Evolutionary conservation across 2,797 vertebrate genomes (phyloP).

Genomic region (Lates japonicus): DNA sequence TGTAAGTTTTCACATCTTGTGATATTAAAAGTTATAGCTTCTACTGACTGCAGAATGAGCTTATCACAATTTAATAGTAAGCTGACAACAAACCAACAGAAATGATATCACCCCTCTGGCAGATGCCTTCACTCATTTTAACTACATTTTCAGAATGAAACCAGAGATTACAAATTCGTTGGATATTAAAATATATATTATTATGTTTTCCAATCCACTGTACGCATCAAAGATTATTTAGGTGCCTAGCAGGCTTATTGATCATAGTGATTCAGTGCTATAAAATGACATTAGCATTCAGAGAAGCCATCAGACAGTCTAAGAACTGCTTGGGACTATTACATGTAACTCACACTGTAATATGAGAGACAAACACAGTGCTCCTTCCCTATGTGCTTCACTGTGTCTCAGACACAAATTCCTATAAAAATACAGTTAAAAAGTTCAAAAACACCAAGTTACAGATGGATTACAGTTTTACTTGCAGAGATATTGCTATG

Average conservation of each 20-base stretch:
- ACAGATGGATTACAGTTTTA: background rate
- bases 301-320: slow-evolving; percentile 30
- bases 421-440: background rate
- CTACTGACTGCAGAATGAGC: background rate
- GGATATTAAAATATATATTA: background rate
- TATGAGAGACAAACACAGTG: slow-evolving; percentile 39
- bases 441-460: background rate
- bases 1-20: background rate
- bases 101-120: background rate
- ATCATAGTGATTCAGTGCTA: slow-evolving; percentile 14
- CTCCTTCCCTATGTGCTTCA: slow-evolving; percentile 34
- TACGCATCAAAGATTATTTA: slow-evolving; percentile 10
- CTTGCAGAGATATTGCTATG: background rate
- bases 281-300: slow-evolving; percentile 38
- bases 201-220: background rate
- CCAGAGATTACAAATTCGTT: background rate
- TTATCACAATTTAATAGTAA: background rate
- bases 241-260: slow-evolving; percentile 7
- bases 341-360: slow-evolving; percentile 57
- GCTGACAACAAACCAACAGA: background rate
- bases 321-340: slow-evolving; percentile 33
- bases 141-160: background rate
- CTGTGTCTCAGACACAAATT: background rate
- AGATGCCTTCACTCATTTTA: background rate
- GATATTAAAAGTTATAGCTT: background rate